Evolutionary conservation across 2,113 vertebrate genomes (phyloP).

Genomic region (Dipodomys spectabilis): DNA sequence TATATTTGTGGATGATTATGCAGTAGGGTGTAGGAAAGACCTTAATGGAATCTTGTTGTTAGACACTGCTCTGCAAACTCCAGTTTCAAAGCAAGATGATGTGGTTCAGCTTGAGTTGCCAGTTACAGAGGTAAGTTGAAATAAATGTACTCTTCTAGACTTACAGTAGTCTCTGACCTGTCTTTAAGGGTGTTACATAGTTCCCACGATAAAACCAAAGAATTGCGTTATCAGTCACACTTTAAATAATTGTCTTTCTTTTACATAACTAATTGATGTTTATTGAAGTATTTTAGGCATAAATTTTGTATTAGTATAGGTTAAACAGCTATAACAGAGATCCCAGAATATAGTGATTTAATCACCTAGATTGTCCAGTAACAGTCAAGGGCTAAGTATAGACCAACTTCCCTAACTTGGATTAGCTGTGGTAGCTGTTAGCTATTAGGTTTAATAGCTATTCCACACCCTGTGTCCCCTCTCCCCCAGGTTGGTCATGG

Average conservation of each 20-base stretch:
- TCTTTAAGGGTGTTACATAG: background rate
- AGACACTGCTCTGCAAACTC: conserved; percentile 98
- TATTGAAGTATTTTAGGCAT: conserved; percentile 42
- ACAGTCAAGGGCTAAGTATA: background rate
- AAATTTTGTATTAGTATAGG: background rate
- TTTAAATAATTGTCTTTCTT: conserved; percentile 30
- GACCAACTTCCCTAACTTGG: background rate
- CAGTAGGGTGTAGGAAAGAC: conserved; percentile 99
- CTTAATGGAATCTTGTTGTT: conserved; percentile 98
- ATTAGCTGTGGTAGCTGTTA: background rate
- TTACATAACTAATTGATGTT: background rate
- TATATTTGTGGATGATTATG: conserved; percentile 98
- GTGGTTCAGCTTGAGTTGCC: conserved; percentile 98
- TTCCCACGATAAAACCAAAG: background rate
- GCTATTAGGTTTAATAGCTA: no score
- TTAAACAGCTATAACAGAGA: conserved; percentile 24
- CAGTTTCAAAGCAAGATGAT: conserved; percentile 97
- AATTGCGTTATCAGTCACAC: background rate
- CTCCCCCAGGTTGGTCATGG: no score
- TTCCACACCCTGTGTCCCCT: no score
- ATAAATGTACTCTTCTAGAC: background rate
- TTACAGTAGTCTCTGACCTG: conserved; percentile 10
- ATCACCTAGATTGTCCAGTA: background rate
- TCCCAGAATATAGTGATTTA: background rate
- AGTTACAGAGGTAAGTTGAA: conserved; percentile 95